These are phyloP conservation scores for Pheosia tremula DNA, from an alignment of 2,888 invertebrate species.

Conservation along the genomic window DNA sequence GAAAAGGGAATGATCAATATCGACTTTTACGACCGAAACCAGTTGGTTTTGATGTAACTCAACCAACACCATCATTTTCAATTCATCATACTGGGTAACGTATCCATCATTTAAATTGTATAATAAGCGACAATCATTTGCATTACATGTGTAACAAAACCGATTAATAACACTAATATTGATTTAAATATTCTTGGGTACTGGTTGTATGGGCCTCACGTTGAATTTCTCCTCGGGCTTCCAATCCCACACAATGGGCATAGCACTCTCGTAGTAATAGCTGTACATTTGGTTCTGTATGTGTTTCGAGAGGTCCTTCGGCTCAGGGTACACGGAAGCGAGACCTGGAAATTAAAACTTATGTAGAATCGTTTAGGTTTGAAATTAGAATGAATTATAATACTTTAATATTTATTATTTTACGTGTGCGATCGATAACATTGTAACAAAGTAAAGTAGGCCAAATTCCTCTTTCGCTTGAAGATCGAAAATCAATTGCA, in stretches of 20 bases:
- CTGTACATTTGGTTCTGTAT: slow-evolving; percentile 91
- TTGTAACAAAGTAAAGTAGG: too few species aligned
- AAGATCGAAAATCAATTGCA: too few species aligned
- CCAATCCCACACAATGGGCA: slow-evolving; percentile 89
- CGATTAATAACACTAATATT: slow-evolving; percentile 39
- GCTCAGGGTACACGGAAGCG: slow-evolving; percentile 94
- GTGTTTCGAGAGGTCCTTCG: slow-evolving; percentile 89
- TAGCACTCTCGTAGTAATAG: slow-evolving; percentile 90
- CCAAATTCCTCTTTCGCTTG: too few species aligned
- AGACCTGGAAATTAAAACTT: slow-evolving; percentile 80
- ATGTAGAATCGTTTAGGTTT: neutral
- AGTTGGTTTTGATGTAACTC: slow-evolving; percentile 7
- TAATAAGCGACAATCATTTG: slow-evolving; percentile 5
- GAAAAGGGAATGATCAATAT: neutral
- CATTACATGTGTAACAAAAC: slow-evolving; percentile 29
- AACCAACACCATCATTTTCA: neutral
- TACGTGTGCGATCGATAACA: too few species aligned
- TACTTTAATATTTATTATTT: too few species aligned
- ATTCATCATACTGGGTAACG: too few species aligned
- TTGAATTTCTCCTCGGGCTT: slow-evolving; percentile 77
- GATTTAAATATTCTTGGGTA: slow-evolving; percentile 75
- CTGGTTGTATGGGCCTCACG: slow-evolving; percentile 73
- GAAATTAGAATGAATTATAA: too few species aligned
- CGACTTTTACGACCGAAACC: slow-evolving; percentile 24
- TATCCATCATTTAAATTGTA: neutral